Conservation (phyloP, 2,888 invertebrate species). For the Eumacrocentrus americanus region DNA sequence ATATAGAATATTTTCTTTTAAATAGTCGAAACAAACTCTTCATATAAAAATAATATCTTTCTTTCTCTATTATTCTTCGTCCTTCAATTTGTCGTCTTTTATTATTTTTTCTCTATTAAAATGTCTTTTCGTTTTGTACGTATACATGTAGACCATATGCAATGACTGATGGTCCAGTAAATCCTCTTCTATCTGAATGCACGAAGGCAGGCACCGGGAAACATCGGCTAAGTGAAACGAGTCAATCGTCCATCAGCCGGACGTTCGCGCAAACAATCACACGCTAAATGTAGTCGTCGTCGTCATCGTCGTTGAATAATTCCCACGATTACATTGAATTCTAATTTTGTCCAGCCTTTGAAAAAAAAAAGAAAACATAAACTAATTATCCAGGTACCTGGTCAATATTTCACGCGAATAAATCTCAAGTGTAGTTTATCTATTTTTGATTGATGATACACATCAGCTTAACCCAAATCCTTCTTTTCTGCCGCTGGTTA, state of each 20-base stretch:
- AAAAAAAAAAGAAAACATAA: too few relatives aligned
- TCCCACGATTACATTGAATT: neutral
- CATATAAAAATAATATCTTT: constrained; percentile 40
- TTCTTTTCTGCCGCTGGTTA: too few relatives aligned
- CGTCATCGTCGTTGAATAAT: neutral
- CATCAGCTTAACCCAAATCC: neutral
- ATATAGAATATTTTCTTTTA: constrained; percentile 37
- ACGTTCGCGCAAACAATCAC: neutral
- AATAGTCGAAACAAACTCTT: constrained; percentile 39
- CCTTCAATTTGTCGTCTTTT: constrained; percentile 1
- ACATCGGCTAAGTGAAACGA: constrained; percentile 17
- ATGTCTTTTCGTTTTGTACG: neutral
- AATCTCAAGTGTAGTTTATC: neutral
- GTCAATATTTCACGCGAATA: constrained; percentile 34
- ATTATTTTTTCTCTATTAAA: constrained; percentile 5
- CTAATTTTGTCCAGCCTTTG: too few relatives aligned
- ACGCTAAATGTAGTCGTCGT: too few relatives aligned
- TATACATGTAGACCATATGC: neutral
- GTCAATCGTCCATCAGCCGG: constrained; percentile 15
- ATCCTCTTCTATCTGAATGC: neutral
- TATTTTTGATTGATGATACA: constrained; percentile 10
- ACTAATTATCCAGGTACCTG: constrained; percentile 35
- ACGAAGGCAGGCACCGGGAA: neutral
- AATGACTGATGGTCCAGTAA: constrained; percentile 5
- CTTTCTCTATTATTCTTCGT: constrained; percentile 13